phyloP scores from a whole-genome alignment of 1,140 invertebrate species.

The Procambarus clarkii region DNA sequence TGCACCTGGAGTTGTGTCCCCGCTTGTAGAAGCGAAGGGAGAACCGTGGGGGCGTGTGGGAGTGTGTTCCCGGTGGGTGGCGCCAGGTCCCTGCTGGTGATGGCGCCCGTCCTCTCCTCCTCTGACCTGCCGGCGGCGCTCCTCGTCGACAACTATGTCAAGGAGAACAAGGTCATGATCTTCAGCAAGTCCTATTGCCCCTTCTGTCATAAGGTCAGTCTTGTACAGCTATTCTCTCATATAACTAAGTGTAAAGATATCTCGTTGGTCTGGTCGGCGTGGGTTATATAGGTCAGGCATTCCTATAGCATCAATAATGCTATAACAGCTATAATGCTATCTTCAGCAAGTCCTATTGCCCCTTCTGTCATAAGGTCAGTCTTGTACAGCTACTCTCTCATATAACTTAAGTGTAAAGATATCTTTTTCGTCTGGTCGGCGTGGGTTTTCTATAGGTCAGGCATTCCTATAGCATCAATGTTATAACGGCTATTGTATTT shows the following conservation, averaged over 20 bases:
- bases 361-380: conserved; percentile 52
- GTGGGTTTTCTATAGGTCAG: too few species aligned
- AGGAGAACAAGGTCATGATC: conserved; percentile 48
- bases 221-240: background rate
- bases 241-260: too few species aligned
- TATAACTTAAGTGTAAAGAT: too few species aligned
- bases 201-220: conserved; percentile 49
- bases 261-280: too few species aligned
- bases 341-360: conserved; percentile 56
- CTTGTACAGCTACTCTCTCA: background rate
- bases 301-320: too few species aligned
- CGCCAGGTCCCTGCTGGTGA: background rate
- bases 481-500: too few species aligned
- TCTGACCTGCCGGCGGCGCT: background rate
- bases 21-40: background rate
- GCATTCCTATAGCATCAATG: too few species aligned
- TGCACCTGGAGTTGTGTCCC: background rate
- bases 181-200: conserved; percentile 60
- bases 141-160: conserved; percentile 18
- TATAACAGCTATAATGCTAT: background rate
- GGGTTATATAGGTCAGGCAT: too few species aligned
- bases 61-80: conserved; percentile 2
- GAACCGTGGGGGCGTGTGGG: conserved; percentile 36
- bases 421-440: too few species aligned
- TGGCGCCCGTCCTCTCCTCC: conserved; percentile 22